A percentile compares a stretch with the other conserved stretches of the same genome.
Evolutionary conservation across 2,113 vertebrate species (phyloP).

Genomic region (Mobula hypostoma): DNA sequence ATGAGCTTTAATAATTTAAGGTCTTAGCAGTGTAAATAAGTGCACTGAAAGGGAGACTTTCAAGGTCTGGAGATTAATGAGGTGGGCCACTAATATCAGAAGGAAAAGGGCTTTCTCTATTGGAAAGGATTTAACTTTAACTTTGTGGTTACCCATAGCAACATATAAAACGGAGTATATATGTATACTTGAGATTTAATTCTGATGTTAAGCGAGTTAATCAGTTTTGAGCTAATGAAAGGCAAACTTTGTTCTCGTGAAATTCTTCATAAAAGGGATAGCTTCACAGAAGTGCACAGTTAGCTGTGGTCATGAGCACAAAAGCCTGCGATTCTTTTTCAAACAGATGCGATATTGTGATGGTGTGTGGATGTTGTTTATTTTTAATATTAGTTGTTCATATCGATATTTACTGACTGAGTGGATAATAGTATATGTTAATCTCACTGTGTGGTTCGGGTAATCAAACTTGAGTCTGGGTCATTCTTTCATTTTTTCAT

Average conservation of each 20-base stretch:
- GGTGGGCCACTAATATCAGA: neutral
- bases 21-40: neutral
- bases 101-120: neutral
- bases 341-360: neutral
- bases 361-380: neutral
- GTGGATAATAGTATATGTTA: neutral
- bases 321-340: neutral
- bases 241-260: neutral
- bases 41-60: neutral
- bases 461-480: too few relatives aligned
- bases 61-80: neutral
- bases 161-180: neutral
- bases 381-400: neutral
- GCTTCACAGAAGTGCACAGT: neutral
- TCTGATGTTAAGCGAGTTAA: neutral
- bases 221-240: neutral
- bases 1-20: neutral
- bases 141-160: neutral
- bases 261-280: neutral
- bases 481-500: neutral
- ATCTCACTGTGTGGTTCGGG: neutral
- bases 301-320: neutral
- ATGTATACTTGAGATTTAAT: neutral
- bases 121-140: neutral
- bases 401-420: neutral